These are phyloP conservation scores for Carassius auratus DNA, from an alignment of 2,113 vertebrate species.

Conservation along the genomic window DNA sequence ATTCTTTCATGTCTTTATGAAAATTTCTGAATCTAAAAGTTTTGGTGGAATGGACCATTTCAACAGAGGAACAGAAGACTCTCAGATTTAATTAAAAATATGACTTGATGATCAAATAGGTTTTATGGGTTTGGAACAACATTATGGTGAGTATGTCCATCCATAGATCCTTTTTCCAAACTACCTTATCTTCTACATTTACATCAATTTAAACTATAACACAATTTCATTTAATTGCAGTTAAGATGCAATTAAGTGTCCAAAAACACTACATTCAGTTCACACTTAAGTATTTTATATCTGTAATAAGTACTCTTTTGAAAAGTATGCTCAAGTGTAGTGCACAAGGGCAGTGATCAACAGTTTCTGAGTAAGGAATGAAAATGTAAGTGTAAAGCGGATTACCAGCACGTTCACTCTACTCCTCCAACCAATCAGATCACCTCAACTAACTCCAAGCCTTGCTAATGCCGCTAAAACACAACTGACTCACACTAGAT, in stretches of 20 bases:
- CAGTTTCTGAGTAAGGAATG: background rate
- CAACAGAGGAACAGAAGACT: background rate
- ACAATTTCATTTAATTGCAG: background rate
- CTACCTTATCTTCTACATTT: too few species aligned
- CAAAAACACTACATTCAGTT: background rate
- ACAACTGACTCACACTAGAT: background rate
- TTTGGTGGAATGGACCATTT: too few species aligned
- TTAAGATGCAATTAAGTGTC: background rate
- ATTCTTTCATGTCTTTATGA: too few species aligned
- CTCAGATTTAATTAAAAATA: background rate
- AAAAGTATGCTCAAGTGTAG: background rate
- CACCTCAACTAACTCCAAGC: slow-evolving; percentile 5
- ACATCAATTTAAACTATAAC: too few species aligned
- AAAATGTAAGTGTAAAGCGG: slow-evolving; percentile 10
- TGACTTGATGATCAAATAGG: background rate
- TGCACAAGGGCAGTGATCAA: background rate
- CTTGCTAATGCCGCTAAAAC: background rate
- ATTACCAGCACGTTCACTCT: slow-evolving; percentile 20
- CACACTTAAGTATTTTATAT: background rate
- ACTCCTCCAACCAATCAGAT: slow-evolving; percentile 16
- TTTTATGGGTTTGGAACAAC: background rate
- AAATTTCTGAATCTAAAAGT: too few species aligned
- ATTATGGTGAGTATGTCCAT: too few species aligned
- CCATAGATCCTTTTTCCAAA: too few species aligned
- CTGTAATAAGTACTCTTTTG: background rate